These are phyloP conservation scores for Oreochromis spilurus DNA, from an alignment of 2,113 vertebrate genomes.

Conservation along the genomic window DNA sequence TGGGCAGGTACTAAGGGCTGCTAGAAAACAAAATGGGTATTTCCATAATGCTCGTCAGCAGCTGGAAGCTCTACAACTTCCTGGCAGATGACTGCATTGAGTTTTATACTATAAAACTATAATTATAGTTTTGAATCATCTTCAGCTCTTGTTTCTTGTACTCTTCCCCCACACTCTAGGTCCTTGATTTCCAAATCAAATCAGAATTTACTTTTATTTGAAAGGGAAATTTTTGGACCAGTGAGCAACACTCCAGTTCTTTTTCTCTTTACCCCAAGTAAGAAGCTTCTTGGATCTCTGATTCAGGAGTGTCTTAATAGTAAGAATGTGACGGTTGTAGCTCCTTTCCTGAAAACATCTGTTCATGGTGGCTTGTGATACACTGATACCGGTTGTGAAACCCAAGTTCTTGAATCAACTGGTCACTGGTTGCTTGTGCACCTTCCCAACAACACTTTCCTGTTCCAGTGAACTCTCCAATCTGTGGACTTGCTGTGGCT, in stretches of 20 bases:
- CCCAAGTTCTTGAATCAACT: not conserved
- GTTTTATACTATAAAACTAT: too few relatives aligned
- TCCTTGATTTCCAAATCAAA: not conserved
- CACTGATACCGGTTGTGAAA: not conserved
- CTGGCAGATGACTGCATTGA: not conserved
- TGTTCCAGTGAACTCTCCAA: not conserved
- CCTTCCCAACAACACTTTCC: not conserved
- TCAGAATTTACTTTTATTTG: not conserved
- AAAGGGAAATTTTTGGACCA: not conserved
- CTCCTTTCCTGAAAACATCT: not conserved
- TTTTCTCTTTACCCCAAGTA: not conserved
- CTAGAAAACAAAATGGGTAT: not conserved
- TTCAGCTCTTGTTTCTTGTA: not conserved
- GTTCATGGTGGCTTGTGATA: not conserved
- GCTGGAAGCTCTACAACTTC: not conserved
- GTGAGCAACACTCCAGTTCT: not conserved
- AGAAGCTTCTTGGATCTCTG: not conserved
- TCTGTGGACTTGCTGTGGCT: not conserved
- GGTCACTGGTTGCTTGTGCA: not conserved
- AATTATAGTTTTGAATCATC: not conserved
- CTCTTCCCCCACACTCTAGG: not conserved
- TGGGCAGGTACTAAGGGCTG: not conserved
- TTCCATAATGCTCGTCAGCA: not conserved
- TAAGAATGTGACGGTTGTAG: not conserved
- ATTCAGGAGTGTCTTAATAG: not conserved